Base-by-base conservation (phyloP, 2,113 vertebrate genomes). In the Phasianus colchicus region DNA sequence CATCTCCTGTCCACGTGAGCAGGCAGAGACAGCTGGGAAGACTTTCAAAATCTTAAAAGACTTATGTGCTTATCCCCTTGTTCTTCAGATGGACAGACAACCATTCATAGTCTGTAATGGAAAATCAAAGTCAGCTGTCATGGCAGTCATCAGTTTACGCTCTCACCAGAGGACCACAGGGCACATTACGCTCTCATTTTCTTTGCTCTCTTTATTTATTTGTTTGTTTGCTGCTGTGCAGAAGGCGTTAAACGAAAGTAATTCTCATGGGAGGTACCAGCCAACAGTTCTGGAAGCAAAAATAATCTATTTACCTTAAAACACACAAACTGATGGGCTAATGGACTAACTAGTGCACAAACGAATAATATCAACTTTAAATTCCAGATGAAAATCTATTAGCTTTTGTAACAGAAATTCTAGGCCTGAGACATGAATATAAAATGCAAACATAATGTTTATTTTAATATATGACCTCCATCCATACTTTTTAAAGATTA, bases 161-260 rank as follows among this genome's bases (percentile, higher is more conserved):
- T 42, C 30, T 32, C 19, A 29, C 20, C 43, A 32, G 24, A 61
- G 61, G 25, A 15, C n/a, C 22, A 60, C 50, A 47, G n/a, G 27
- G 30, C 38, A 74, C 5, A 1, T 52, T 19, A 61, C 27, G 13
- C 40, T 67, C 30, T 13, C 74, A 29, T 47, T 74, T 73, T 66
- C 38, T 63, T 24, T 12, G 20, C 10, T 55, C 25, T 30, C 7
- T 2, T 27, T 48, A 34, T 42, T 72, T 43, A 12, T 21, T 14
- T 21, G n/a, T 9, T 19, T 30, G 3, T 34, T 45, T 47, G 20
- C 4, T 1, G 2, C 2, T 4, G 1, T 4, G 11, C 3, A 6
- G 21, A 15, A 13, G 8, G 24, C 17, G 2, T 40, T 75, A 57
- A 80, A 47, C n/a, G 9, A 84, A 13, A 16, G 10, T 22, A 52